Base-by-base conservation (phyloP, 2,797 vertebrate genomes). In the Perdix hodgsoniae region DNA sequence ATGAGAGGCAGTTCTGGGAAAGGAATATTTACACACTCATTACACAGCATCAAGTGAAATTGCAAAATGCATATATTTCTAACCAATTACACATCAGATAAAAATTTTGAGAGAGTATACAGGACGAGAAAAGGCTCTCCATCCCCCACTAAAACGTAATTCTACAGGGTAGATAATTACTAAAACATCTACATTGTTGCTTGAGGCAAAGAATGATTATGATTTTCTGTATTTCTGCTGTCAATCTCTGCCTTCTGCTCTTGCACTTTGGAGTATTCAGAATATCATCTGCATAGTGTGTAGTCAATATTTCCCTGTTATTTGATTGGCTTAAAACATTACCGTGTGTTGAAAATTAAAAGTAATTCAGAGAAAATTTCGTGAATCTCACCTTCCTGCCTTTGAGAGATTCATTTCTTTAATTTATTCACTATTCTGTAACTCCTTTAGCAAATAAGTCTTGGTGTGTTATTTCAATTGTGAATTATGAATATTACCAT, bases 391-490 rank as follows among this genome's bases (percentile, higher is more conserved):
- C n/a, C 17, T 75, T 91, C 69, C 27, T 89, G 6, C 92, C 45
- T 88, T 75, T 83, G 49, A 91, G 49, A 86, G 81, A 87, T 47
- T 89, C 0, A 80, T 83, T 95, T 92, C 79, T 89, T 39, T 87
- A 88, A 94, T 94, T 37, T 95, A 95, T 96, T 92, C 94, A 96
- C 93, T 96, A 94, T 95, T 96, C 84, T 83, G 63, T 86, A 94
- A 83, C 87, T 93, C 37, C 27, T 93, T 92, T 31, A 86, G 79
- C 66, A 95, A 95, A 91, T 92, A 94, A 67, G 56, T 87, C 59
- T 66, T 56, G 59, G 27, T 83, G 39, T 91, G 42, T 85, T 10
- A 78, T 93, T 95, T 89, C 91, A 95, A 91, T 96, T 91, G 80
- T 93, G 94, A 93, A 91, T 91, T 83, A 96, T 91, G 86, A 86